Percentiles rank a stretch among this genome's conserved stretches.
These are phyloP conservation scores for Drosophila biarmipes DNA, from an alignment of 1,140 invertebrate species.

Conservation along the genomic window DNA sequence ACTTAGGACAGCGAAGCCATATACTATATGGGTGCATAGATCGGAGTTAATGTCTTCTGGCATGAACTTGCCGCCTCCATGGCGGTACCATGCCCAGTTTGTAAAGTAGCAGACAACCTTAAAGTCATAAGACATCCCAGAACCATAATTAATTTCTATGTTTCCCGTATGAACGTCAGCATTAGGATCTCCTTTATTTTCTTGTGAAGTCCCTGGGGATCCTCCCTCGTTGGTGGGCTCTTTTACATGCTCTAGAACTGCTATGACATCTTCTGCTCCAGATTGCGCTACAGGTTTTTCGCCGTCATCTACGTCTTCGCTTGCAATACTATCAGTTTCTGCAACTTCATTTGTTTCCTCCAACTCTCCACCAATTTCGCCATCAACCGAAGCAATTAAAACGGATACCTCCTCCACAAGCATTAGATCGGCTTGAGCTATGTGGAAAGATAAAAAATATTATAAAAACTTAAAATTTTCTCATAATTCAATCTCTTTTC, in stretches of 20 bases:
- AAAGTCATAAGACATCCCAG: constrained; percentile 82
- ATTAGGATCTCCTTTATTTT: constrained; percentile 62
- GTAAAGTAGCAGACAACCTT: constrained; percentile 96
- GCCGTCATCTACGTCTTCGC: not conserved
- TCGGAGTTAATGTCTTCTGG: constrained; percentile 93
- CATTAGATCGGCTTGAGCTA: not conserved
- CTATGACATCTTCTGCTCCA: constrained; percentile 6
- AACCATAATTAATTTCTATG: constrained; percentile 33
- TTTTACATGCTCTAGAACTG: not conserved
- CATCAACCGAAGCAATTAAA: constrained; percentile 44
- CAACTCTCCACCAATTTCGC: constrained; percentile 17
- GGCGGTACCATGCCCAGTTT: constrained; percentile 96
- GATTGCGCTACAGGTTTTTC: not conserved
- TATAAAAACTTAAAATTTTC: no score
- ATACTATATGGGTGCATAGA: constrained; percentile 95
- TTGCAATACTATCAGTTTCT: not conserved
- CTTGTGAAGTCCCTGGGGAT: constrained; percentile 25
- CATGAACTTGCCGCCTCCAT: constrained; percentile 91
- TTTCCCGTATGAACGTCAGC: constrained; percentile 55
- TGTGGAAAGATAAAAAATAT: no score
- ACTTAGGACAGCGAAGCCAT: constrained; percentile 95
- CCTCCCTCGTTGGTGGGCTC: constrained; percentile 14
- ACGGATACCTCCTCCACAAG: constrained; percentile 49
- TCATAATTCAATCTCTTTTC: no score
- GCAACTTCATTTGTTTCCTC: constrained; percentile 14